Base-by-base conservation (phyloP, 2,797 vertebrate species). In the Etheostoma perlongum region DNA sequence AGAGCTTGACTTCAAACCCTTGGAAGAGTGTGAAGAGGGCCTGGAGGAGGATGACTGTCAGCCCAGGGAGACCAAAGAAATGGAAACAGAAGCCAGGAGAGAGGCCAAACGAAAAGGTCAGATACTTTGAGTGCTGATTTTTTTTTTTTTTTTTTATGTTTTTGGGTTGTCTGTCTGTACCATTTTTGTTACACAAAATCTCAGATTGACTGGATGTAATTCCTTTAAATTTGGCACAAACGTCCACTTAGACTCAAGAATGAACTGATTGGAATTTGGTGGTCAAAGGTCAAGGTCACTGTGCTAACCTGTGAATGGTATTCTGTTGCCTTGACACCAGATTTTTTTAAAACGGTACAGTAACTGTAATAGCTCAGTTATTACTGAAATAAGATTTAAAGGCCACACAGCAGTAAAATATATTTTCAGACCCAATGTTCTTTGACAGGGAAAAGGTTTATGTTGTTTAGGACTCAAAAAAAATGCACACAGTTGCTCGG, bases 1-100 rank as follows among this genome's bases (percentile, higher is more conserved):
- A 66, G 98, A 99, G 91, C 96, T 99, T 72, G 98, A 99, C 67
- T 99, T 99, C 85, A 95, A 95, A 71, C 97, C 97, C 13, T 93
- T 96, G 73, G 97, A 98, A 57, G 98, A 98, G 87, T 94, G 91
- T 78, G 95, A 96, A 16, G 95, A 96, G 65, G 93, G 86, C 42
- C 95, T 96, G 2, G 97, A 98, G 85, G 96, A 96, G 27, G 96
- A 97, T 71, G 96, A 96, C 47, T 93, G 94, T 82, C 96, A 95
- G 70, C 91, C 84, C 49, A 96, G 95, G 79, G 97, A 99, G 92
- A 95, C 96, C 96, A 98, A 98, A 96, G 97, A 99, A 74, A 92
- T 93, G 2, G 96, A 97, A 60, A 90, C 93, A 73, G 88, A 92
- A 60, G 77, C 86, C 72, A 96, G 89, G 87, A 94, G 93, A 80